phyloP scores from a whole-genome alignment of 2,888 invertebrate species.

The Lepas anatifera region DNA sequence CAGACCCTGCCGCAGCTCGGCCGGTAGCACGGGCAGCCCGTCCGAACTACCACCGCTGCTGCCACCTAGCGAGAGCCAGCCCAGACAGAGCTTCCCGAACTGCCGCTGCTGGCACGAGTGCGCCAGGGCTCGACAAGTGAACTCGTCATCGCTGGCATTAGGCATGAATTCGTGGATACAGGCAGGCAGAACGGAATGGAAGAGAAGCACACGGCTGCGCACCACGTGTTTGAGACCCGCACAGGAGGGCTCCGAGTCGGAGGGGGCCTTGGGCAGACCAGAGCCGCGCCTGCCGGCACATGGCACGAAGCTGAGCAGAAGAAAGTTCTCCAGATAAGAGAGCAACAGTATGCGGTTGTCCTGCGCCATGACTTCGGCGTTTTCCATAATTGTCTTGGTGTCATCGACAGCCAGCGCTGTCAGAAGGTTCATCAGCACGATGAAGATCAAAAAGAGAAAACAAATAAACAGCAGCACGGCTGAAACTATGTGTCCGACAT shows the following conservation, averaged over 20 bases:
- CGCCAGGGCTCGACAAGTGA: not conserved
- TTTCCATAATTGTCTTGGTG: constrained; percentile 16
- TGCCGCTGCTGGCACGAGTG: not conserved
- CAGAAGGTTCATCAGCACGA: constrained; percentile 26
- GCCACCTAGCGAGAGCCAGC: not conserved
- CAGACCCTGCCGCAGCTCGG: not conserved
- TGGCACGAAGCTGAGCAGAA: not conserved
- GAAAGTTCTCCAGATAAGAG: not conserved
- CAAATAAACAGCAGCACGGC: constrained; percentile 22
- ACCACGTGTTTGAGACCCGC: not conserved
- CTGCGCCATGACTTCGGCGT: not conserved
- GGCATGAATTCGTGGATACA: not conserved
- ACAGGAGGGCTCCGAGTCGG: not conserved
- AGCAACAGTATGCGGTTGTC: not conserved
- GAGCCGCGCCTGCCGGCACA: not conserved
- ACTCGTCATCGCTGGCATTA: not conserved
- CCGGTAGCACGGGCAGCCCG: not conserved
- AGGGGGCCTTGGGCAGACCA: not conserved
- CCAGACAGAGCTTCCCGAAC: not conserved
- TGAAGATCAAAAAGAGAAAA: constrained; percentile 25
- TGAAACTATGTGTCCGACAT: not conserved
- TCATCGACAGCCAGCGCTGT: constrained; percentile 24
- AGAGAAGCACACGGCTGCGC: not conserved
- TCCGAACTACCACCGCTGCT: not conserved
- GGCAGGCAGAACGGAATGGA: not conserved